Percentiles rank a stretch among this genome's conserved stretches.
Evolutionary conservation across 2,888 invertebrate species (phyloP).

Genomic region (Liposcelis brunnea): DNA sequence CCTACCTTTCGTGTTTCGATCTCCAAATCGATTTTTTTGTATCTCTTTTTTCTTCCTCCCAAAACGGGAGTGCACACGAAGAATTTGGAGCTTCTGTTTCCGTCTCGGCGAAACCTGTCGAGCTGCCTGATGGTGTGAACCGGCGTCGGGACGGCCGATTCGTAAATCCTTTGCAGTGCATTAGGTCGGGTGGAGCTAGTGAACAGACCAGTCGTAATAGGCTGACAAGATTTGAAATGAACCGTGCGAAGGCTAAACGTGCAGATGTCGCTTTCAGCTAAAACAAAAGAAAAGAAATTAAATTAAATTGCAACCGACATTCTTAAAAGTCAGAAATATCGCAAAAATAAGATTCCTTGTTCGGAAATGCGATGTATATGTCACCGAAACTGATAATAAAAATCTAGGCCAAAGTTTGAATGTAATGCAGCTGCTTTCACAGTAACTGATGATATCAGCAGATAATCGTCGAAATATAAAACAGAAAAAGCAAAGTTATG

Average conservation of each 20-base stretch:
- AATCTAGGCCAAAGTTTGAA: no score
- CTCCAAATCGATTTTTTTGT: constrained; percentile 56
- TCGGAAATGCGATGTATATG: no score
- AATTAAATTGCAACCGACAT: no score
- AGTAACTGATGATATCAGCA: no score
- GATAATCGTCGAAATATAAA: no score
- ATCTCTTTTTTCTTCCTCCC: constrained; percentile 47
- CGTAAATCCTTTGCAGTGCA: constrained; percentile 60
- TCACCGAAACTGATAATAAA: no score
- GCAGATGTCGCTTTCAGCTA: constrained; percentile 85
- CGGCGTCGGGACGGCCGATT: constrained; percentile 48
- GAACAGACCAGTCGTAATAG: constrained; percentile 56
- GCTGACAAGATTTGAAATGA: constrained; percentile 55
- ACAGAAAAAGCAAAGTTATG: no score
- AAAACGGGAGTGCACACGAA: constrained; percentile 69
- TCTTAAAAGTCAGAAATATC: no score
- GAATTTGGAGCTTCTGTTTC: constrained; percentile 44
- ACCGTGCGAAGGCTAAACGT: constrained; percentile 63
- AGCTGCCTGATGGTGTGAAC: constrained; percentile 46
- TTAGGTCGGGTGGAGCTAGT: constrained; percentile 53
- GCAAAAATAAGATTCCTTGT: no score
- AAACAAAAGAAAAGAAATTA: constrained; percentile 27
- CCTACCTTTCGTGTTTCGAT: constrained; percentile 80
- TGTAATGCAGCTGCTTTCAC: no score
- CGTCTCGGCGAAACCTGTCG: constrained; percentile 46